Evolutionary conservation across 2,797 vertebrate species (phyloP).

Genomic region (Austrolebias charrua): DNA sequence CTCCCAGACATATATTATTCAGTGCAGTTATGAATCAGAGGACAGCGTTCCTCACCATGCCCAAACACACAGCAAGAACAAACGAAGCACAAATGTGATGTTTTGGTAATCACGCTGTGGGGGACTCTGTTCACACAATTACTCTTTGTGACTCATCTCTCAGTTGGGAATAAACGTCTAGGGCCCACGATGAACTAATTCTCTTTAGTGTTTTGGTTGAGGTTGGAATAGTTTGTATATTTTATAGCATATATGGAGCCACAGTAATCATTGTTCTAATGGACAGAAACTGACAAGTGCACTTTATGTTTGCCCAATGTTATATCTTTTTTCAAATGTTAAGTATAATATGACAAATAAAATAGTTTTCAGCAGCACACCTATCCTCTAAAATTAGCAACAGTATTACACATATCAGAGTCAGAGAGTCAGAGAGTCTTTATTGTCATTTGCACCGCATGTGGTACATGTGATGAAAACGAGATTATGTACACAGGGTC

Average conservation of each 20-base stretch:
- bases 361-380: neutral
- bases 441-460: no score
- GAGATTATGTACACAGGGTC: no score
- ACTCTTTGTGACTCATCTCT: conserved; percentile 5
- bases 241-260: neutral
- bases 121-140: conserved; percentile 2
- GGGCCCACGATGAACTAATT: neutral
- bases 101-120: neutral
- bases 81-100: neutral
- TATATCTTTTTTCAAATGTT: no score
- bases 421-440: no score
- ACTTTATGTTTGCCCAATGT: no score
- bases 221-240: neutral
- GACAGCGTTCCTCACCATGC: neutral
- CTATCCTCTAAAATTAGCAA: neutral
- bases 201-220: conserved; percentile 1
- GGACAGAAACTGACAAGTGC: neutral
- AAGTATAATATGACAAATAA: neutral
- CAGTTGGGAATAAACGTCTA: neutral
- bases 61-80: conserved; percentile 7
- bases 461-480: no score
- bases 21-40: conserved; percentile 6
- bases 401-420: no score
- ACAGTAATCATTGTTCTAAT: neutral
- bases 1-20: conserved; percentile 26